phyloP scores from a whole-genome alignment of 2,797 vertebrate species.

The Tokudaia muenninki region DNA sequence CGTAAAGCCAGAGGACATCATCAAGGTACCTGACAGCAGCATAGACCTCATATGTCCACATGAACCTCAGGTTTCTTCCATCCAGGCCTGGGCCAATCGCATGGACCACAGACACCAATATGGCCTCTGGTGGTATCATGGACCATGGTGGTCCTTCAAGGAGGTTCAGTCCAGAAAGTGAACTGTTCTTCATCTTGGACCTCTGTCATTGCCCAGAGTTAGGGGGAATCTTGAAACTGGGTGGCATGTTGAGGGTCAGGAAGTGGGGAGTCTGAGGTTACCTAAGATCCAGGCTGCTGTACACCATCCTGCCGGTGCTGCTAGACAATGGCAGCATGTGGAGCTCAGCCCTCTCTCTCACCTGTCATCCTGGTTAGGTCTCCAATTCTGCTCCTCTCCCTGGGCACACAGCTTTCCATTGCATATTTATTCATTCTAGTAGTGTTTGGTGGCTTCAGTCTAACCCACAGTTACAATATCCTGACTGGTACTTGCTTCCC shows the following conservation, averaged over 20 bases:
- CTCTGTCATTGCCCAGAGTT: not conserved
- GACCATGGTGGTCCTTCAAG: not conserved
- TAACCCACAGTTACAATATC: not conserved
- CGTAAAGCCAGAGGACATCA: not conserved
- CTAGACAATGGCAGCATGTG: not conserved
- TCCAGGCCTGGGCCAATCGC: not conserved
- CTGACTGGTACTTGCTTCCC: not conserved
- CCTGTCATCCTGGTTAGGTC: fast-evolving
- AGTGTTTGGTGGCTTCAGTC: not conserved
- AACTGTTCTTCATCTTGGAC: not conserved
- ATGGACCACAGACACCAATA: not conserved
- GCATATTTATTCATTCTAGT: not conserved
- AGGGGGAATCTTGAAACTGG: not conserved
- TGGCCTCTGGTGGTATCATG: not conserved
- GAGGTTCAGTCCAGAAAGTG: not conserved
- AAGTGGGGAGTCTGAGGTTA: not conserved
- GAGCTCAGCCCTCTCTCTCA: not conserved
- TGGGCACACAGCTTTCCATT: not conserved
- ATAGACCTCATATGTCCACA: not conserved
- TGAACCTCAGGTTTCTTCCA: not conserved
- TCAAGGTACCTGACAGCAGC: not conserved
- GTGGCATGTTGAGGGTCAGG: not conserved
- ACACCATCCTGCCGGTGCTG: fast-evolving
- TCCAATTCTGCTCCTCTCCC: not conserved
- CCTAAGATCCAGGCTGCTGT: not conserved